phyloP scores from a whole-genome alignment of 1,140 invertebrate genomes.

The Octopus bimaculoides region DNA sequence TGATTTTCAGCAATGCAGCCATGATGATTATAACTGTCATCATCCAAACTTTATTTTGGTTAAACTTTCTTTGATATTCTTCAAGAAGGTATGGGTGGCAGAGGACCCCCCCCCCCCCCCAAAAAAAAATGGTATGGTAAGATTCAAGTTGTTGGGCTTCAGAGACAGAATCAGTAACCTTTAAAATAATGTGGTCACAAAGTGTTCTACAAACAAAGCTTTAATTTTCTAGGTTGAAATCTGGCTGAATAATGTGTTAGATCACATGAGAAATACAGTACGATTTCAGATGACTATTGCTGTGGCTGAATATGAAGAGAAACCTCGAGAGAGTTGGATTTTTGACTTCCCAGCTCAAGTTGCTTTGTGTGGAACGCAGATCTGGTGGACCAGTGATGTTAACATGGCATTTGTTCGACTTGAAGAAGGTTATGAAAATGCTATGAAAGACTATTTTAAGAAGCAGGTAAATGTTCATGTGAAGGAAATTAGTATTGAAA shows the following conservation, averaged over 20 bases:
- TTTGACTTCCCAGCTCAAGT: constrained; percentile 90
- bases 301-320: constrained; percentile 87
- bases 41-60: no score
- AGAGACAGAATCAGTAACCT: not conserved
- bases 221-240: constrained; percentile 61
- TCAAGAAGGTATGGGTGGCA: no score
- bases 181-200: constrained; percentile 44
- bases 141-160: not conserved
- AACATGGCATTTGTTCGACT: constrained; percentile 82
- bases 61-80: no score
- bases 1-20: no score
- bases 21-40: no score
- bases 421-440: constrained; percentile 94
- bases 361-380: constrained; percentile 90
- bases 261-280: constrained; percentile 75
- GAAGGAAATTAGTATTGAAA: not conserved
- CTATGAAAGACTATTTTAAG: constrained; percentile 92
- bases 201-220: constrained; percentile 53
- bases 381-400: constrained; percentile 97
- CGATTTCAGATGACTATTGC: constrained; percentile 77
- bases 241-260: constrained; percentile 85
- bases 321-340: constrained; percentile 90
- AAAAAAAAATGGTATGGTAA: not conserved
- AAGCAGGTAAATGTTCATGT: constrained; percentile 70
- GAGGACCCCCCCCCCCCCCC: no score